Evolutionary conservation across 2,797 vertebrate genomes (phyloP).

Genomic region (Lutjanus campechanus): DNA sequence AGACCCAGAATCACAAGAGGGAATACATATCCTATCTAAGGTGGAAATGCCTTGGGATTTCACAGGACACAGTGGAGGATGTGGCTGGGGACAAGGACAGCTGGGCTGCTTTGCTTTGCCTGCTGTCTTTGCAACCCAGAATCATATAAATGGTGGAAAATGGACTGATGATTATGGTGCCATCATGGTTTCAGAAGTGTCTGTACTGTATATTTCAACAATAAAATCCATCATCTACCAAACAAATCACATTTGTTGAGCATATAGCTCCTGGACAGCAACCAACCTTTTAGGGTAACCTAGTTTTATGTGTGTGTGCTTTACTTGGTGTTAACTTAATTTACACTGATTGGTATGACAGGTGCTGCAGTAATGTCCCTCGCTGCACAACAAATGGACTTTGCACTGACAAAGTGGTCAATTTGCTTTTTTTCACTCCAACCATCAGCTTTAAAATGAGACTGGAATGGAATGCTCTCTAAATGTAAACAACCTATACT

Average conservation of each 20-base stretch:
- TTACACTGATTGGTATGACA: not conserved
- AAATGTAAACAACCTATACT: not conserved
- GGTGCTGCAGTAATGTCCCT: not conserved
- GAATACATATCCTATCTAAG: constrained; percentile 10
- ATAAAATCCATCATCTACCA: not conserved
- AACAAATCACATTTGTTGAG: constrained; percentile 34
- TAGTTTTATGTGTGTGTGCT: not conserved
- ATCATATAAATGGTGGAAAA: constrained; percentile 22
- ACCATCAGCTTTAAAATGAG: constrained; percentile 17
- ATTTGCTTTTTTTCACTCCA: not conserved
- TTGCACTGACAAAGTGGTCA: not conserved
- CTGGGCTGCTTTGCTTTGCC: not conserved
- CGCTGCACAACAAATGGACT: constrained; percentile 10
- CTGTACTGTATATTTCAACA: constrained; percentile 22
- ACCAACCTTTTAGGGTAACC: constrained; percentile 1
- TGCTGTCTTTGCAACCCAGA: not conserved
- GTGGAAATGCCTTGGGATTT: constrained; percentile 4
- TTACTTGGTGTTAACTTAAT: not conserved
- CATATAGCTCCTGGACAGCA: constrained; percentile 10
- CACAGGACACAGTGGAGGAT: not conserved
- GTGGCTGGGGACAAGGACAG: not conserved
- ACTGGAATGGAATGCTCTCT: not conserved
- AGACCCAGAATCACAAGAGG: constrained; percentile 1
- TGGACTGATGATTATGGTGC: constrained; percentile 17
- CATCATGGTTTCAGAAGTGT: constrained; percentile 6